Percentiles rank a stretch among this genome's conserved stretches.
Evolutionary conservation across 2,113 vertebrate species (phyloP).

Genomic region (Poeciliopsis turrubarensis): DNA sequence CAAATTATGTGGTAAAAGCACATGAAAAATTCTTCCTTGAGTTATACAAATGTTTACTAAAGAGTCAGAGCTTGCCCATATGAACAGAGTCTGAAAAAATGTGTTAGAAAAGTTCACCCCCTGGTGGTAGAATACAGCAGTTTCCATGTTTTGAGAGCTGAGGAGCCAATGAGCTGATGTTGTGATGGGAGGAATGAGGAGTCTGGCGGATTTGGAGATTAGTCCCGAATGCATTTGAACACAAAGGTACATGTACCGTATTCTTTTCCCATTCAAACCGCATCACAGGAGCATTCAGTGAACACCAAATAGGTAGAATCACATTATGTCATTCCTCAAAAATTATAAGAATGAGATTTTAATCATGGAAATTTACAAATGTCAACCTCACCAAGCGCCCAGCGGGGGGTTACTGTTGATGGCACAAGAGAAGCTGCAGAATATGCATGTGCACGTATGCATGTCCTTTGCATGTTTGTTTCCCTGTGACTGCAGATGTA

Average conservation of each 20-base stretch:
- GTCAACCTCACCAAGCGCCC: neutral
- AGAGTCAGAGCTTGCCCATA: neutral
- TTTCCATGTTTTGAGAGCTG: neutral
- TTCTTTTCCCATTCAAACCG: conserved; percentile 23
- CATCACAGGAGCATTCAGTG: neutral
- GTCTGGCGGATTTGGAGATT: conserved; percentile 29
- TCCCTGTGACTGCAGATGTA: neutral
- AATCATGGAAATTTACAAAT: neutral
- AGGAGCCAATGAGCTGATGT: neutral
- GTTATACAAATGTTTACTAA: neutral
- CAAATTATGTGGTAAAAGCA: neutral
- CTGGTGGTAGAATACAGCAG: conserved; percentile 61
- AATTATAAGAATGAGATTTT: neutral
- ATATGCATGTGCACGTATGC: no score
- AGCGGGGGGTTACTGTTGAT: no score
- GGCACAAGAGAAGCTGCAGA: no score
- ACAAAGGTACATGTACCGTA: conserved; percentile 6
- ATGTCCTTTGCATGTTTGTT: no score
- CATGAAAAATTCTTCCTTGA: neutral
- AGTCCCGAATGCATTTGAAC: conserved; percentile 25
- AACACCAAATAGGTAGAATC: neutral
- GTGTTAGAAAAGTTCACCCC: conserved; percentile 69
- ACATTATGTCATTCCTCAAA: neutral
- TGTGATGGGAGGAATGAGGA: conserved; percentile 13
- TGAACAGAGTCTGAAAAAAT: conserved; percentile 38